Evolutionary conservation across 2,797 vertebrate genomes (phyloP).

Genomic region (Neoniphon sammara): DNA sequence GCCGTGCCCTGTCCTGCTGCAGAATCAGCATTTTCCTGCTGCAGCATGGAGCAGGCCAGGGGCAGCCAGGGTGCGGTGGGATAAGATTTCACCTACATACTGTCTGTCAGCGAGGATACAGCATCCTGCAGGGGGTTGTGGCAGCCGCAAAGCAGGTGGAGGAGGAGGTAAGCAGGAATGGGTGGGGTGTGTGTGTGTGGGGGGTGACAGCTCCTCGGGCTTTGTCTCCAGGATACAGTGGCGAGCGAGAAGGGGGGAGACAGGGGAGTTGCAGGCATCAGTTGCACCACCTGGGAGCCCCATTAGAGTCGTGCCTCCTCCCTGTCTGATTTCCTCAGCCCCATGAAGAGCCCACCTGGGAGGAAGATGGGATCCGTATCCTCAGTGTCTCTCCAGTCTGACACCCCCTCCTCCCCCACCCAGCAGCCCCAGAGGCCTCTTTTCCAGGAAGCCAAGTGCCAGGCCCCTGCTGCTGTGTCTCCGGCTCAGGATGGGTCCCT

Average conservation of each 20-base stretch:
- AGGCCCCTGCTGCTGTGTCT: constrained; percentile 71
- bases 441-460: constrained; percentile 68
- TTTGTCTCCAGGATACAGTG: constrained; percentile 79
- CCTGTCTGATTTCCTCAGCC: constrained; percentile 67
- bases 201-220: constrained; percentile 56
- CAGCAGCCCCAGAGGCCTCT: constrained; percentile 64
- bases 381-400: constrained; percentile 10
- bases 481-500: constrained; percentile 79
- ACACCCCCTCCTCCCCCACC: not conserved
- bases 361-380: constrained; percentile 52
- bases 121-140: constrained; percentile 56
- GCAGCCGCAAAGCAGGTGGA: constrained; percentile 48
- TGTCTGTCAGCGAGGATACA: constrained; percentile 69
- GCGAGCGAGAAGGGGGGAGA: constrained; percentile 47
- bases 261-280: constrained; percentile 50
- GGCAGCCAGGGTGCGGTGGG: constrained; percentile 42
- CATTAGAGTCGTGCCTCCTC: constrained; percentile 63
- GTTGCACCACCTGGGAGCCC: constrained; percentile 62
- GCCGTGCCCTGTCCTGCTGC: constrained; percentile 32
- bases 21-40: constrained; percentile 50
- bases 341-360: constrained; percentile 70
- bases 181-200: constrained; percentile 19
- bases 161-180: not conserved
- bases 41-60: constrained; percentile 37
- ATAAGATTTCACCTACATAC: constrained; percentile 67